A percentile compares a stretch with the other conserved stretches of the same genome.
These are phyloP conservation scores for Thera obeliscata DNA, from an alignment of 2,888 invertebrate species.

Conservation along the genomic window DNA sequence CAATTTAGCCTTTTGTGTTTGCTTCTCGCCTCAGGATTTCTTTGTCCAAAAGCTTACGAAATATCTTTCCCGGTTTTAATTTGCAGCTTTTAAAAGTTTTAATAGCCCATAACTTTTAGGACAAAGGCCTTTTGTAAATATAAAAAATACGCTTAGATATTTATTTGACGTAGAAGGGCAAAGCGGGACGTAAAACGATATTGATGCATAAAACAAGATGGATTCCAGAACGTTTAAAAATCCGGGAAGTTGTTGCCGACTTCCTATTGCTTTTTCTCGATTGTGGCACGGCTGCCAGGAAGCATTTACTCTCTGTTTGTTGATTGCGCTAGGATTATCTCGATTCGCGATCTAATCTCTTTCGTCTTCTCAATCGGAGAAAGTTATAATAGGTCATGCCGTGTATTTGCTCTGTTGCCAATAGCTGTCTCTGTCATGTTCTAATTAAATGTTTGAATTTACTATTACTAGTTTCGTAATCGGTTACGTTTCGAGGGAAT, in stretches of 20 bases:
- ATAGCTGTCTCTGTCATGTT: constrained; percentile 37
- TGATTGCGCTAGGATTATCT: constrained; percentile 67
- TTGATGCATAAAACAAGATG: constrained; percentile 11
- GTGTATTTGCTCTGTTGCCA: constrained; percentile 39
- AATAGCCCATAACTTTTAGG: constrained; percentile 42
- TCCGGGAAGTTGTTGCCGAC: constrained; percentile 52
- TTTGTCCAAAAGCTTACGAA: constrained; percentile 32
- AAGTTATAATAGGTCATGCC: constrained; percentile 59
- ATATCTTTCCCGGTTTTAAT: constrained; percentile 35
- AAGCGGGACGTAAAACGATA: constrained; percentile 9
- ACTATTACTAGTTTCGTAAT: constrained; percentile 25
- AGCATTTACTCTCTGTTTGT: constrained; percentile 64
- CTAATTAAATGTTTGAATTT: constrained; percentile 33
- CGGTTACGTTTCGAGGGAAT: constrained; percentile 32
- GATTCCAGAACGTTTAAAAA: constrained; percentile 39
- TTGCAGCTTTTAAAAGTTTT: constrained; percentile 36
- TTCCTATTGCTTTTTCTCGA: constrained; percentile 62
- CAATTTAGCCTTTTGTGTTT: constrained; percentile 24
- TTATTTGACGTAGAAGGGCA: constrained; percentile 15
- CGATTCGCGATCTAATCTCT: constrained; percentile 69
- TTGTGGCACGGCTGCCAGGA: constrained; percentile 63
- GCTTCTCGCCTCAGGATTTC: constrained; percentile 22
- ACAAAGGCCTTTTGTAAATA: constrained; percentile 40
- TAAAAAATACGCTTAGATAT: constrained; percentile 1
- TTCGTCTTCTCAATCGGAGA: constrained; percentile 65